Conservation (phyloP, 92 coral and sea anemone species). For the Isaurus tuberculatus region DNA sequence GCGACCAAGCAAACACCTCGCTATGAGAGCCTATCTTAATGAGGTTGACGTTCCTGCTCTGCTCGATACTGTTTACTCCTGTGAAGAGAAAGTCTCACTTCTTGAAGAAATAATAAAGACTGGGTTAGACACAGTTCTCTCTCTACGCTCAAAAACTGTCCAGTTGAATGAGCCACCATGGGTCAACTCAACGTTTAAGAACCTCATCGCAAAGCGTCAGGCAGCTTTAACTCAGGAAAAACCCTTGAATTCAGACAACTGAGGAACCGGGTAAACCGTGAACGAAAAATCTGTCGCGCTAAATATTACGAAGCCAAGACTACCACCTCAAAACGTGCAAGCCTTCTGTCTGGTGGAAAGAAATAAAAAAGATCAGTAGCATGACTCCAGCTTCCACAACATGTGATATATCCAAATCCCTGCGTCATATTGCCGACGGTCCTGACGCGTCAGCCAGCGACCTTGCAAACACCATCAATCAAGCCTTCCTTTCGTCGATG, state of each 20-base stretch:
- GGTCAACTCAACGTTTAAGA: conserved; percentile 36
- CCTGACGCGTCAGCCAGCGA: conserved; percentile 35
- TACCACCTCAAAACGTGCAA: conserved; percentile 52
- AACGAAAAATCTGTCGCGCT: conserved; percentile 49
- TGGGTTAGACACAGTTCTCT: conserved; percentile 35
- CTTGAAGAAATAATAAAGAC: no score
- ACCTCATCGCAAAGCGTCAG: conserved; percentile 45
- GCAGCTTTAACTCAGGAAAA: conserved; percentile 42
- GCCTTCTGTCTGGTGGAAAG: conserved; percentile 56
- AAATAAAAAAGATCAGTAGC: conserved; percentile 47
- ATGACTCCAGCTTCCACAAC: conserved; percentile 32
- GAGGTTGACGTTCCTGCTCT: conserved; percentile 29
- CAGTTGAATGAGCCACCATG: conserved; percentile 48
- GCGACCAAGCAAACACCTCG: conserved; percentile 45
- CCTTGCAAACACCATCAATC: conserved; percentile 20
- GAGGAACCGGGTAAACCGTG: conserved; percentile 54
- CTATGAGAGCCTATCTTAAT: conserved; percentile 36
- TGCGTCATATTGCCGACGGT: conserved; percentile 21
- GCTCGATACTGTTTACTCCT: neutral
- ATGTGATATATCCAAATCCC: conserved; percentile 37
- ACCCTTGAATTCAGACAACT: conserved; percentile 17
- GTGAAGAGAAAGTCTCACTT: conserved; percentile 28
- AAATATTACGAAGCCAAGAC: conserved; percentile 34
- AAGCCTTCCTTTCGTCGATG: conserved; percentile 43
- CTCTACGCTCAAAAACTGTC: conserved; percentile 30